phyloP scores from a whole-genome alignment of 2,113 vertebrate genomes.

The Petrocephalus microphthalmus region DNA sequence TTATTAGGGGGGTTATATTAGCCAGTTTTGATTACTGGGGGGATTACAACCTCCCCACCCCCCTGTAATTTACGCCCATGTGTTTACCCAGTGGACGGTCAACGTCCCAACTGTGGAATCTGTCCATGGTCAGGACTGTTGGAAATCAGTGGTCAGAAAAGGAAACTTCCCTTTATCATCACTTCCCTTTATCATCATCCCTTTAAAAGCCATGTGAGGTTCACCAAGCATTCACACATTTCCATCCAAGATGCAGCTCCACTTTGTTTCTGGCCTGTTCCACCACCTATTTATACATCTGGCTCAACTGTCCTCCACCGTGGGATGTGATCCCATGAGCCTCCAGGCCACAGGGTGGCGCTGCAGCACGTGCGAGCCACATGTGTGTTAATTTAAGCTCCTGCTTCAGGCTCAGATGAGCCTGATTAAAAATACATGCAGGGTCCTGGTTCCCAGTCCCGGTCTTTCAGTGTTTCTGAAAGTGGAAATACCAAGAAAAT shows the following conservation, averaged over 20 bases:
- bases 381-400: background rate
- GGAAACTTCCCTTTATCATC: no score
- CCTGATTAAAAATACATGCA: background rate
- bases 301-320: background rate
- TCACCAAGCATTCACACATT: background rate
- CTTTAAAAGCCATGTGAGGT: background rate
- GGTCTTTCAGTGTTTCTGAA: background rate
- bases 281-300: background rate
- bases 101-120: background rate
- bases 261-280: background rate
- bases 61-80: no score
- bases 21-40: no score
- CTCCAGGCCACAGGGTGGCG: background rate
- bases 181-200: background rate
- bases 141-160: background rate
- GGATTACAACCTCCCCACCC: no score
- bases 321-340: background rate
- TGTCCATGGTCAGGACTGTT: background rate
- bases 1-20: no score
- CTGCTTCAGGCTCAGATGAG: background rate
- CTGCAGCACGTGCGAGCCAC: background rate
- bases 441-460: no score
- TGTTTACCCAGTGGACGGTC: background rate
- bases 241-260: background rate
- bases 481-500: background rate